Evolutionary conservation across 2,113 vertebrate species (phyloP), one percentile per base, ranked within the genome.

Genomic region (Nesogale talazaci): DNA sequence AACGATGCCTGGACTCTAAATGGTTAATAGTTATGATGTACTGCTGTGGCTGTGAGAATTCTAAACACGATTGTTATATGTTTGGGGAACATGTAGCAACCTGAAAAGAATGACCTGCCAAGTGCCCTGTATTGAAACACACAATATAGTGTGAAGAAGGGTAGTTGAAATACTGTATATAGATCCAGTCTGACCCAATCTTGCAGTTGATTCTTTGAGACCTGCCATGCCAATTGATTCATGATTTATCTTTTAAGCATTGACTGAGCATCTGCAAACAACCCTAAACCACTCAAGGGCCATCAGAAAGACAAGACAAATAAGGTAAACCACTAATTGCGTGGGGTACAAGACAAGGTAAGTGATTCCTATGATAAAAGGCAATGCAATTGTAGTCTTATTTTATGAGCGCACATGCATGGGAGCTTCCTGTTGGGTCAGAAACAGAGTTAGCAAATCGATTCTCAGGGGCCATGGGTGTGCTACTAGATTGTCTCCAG

Each of bases 151-250:
- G 31, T 25, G 52, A 83, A 88, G 81, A 29, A 79, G 83, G 42
- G 72, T 76, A 69, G 76, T 17, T 90, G 81, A 86, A 83, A 81
- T 80, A 42, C 2, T 19, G n/a, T 20, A 25, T 80, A 72, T 31
- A 31, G 80, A 80, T 89, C 42, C 77, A 40, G 16, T 56, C 29
- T 86, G 83, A 93, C 40, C 59, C 52, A 38, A 20, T 77, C 56
- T 7, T 20, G 67, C 40, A 80, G 40, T 20, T 12, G 17, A 75
- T 23, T 34, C 76, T 63, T 20, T 83, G 74, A 65, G 74, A 67
- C 67, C 31, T 86, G 81, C 34, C 59, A 80, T 19, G 46, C 65
- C 17, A 31, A 86, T 27, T 23, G 61, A 65, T 40, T 92, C 75
- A 70, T 12, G 31, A 16, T 84, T 80, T 92, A 25, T 61, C 74